Evolutionary conservation across 2,888 invertebrate genomes (phyloP).

Genomic region (Agrotis ipsilon): DNA sequence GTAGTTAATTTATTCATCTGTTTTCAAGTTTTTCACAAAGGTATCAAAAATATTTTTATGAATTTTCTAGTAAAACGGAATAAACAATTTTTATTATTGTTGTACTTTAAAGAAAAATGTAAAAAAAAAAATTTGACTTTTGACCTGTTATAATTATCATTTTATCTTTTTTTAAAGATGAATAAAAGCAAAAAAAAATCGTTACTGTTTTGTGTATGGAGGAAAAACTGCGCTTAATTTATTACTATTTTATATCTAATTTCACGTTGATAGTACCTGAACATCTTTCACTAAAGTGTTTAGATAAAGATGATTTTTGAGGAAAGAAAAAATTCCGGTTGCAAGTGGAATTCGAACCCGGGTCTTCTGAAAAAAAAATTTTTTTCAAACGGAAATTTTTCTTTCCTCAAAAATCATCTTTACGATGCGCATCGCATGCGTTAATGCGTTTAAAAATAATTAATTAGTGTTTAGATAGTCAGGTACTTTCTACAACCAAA

Average conservation of each 20-base stretch:
- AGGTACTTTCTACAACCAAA: too few species aligned
- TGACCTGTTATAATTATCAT: conserved; percentile 19
- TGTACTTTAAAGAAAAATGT: conserved; percentile 1
- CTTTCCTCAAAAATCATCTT: too few species aligned
- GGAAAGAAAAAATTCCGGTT: too few species aligned
- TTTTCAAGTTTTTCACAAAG: conserved; percentile 43
- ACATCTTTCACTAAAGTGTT: conserved; percentile 48
- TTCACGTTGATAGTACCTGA: too few species aligned
- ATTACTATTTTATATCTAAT: background rate
- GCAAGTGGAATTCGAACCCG: too few species aligned
- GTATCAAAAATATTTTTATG: conserved; percentile 15
- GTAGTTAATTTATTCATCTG: conserved; percentile 52
- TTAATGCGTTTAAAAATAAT: too few species aligned
- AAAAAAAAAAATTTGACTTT: background rate
- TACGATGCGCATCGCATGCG: too few species aligned
- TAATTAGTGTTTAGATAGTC: too few species aligned
- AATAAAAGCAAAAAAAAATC: background rate
- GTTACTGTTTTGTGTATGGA: background rate
- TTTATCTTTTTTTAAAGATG: background rate
- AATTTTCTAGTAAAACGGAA: conserved; percentile 19
- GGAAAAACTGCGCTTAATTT: background rate
- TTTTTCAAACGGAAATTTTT: too few species aligned
- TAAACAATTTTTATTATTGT: conserved; percentile 23
- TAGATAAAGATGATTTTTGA: too few species aligned
- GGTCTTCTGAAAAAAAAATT: too few species aligned